Conservation (phyloP, 1,140 invertebrate species). For the Psix sp. region DNA sequence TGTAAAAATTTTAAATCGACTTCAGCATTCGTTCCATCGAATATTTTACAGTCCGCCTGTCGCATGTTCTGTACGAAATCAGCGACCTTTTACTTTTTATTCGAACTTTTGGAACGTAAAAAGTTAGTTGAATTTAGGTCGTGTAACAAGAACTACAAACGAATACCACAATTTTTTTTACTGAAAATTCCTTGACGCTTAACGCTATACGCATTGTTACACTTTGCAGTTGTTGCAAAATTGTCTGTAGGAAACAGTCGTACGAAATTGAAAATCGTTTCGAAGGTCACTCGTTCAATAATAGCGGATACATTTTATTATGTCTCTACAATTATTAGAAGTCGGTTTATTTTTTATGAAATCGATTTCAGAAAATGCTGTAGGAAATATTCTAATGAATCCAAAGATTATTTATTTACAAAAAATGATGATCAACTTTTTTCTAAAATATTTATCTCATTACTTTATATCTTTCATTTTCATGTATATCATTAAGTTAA, state of each 20-base stretch:
- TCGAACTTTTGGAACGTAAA: slow-evolving; percentile 26
- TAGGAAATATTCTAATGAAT: too few relatives aligned
- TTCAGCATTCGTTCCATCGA: slow-evolving; percentile 26
- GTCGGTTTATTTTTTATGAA: too few relatives aligned
- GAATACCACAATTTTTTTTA: slow-evolving; percentile 41
- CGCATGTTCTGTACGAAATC: slow-evolving; percentile 31
- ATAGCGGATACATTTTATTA: slow-evolving; percentile 5
- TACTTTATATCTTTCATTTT: too few relatives aligned
- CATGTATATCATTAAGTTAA: too few relatives aligned
- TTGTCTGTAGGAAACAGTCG: slow-evolving; percentile 28
- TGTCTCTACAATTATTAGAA: too few relatives aligned
- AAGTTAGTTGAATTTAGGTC: slow-evolving; percentile 39
- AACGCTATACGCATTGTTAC: slow-evolving; percentile 36
- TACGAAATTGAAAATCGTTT: slow-evolving; percentile 31
- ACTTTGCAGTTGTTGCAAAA: slow-evolving; percentile 49
- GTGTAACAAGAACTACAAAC: slow-evolving; percentile 27
- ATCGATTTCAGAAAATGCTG: too few relatives aligned
- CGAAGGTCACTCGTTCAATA: slow-evolving; percentile 29
- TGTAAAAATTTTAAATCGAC: too few relatives aligned
- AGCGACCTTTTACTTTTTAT: slow-evolving; percentile 39
- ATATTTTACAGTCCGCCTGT: slow-evolving; percentile 34
- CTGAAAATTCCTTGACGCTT: slow-evolving; percentile 41
- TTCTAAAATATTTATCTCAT: too few relatives aligned
- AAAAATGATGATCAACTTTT: too few relatives aligned
- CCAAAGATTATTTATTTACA: too few relatives aligned